These are phyloP conservation scores for Pithys albifrons DNA, from an alignment of 2,113 vertebrate species.

Conservation along the genomic window DNA sequence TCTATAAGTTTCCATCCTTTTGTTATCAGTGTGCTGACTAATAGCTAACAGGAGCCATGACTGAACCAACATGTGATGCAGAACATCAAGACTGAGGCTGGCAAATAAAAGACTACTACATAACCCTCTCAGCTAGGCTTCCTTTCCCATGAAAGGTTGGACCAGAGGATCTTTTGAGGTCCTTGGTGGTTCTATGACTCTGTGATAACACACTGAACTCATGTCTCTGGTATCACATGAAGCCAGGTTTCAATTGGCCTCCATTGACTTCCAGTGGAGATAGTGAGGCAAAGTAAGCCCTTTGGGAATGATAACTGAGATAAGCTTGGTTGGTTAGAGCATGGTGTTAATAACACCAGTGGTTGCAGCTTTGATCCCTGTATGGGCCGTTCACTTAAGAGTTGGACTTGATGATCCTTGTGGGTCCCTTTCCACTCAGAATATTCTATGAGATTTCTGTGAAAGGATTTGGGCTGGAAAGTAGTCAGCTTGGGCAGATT, in stretches of 20 bases:
- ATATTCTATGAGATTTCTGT: background rate
- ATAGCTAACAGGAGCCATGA: background rate
- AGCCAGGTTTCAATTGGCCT: background rate
- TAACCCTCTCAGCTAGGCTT: background rate
- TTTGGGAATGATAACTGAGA: background rate
- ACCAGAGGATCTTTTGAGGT: background rate
- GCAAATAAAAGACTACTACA: background rate
- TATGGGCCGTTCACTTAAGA: background rate
- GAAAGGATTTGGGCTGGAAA: constrained; percentile 31
- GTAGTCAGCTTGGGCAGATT: background rate
- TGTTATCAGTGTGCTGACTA: background rate
- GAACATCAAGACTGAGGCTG: background rate
- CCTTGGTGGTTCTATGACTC: background rate
- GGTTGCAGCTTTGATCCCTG: background rate
- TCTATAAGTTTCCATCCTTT: background rate
- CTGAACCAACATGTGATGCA: background rate
- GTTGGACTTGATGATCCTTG: background rate
- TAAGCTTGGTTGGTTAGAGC: background rate
- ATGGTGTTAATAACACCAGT: background rate
- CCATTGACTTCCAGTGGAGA: background rate
- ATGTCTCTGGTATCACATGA: background rate
- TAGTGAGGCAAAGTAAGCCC: background rate
- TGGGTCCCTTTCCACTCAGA: background rate
- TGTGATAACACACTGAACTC: rapidly evolving
- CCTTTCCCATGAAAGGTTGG: background rate